A percentile compares a stretch with the other conserved stretches of the same genome.
These are phyloP conservation scores for Drosophila robusta DNA, from an alignment of 2,888 invertebrate species.

Conservation along the genomic window DNA sequence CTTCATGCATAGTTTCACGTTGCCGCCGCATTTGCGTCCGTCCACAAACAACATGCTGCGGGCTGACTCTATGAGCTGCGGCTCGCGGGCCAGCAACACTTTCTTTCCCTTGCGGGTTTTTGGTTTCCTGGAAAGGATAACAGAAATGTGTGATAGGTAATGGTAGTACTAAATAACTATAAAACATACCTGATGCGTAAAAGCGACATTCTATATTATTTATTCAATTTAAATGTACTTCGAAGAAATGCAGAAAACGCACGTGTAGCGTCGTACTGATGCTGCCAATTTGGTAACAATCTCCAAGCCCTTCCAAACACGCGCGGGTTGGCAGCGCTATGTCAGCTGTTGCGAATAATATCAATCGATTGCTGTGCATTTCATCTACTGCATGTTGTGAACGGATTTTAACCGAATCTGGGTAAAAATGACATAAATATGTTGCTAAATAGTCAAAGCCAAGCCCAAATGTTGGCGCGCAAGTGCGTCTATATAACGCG, in stretches of 20 bases:
- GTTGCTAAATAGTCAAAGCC: slow-evolving; percentile 56
- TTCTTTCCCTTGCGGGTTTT: slow-evolving; percentile 95
- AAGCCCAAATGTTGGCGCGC: slow-evolving; percentile 38
- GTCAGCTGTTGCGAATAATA: slow-evolving; percentile 18
- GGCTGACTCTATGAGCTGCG: slow-evolving; percentile 94
- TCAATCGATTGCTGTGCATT: slow-evolving; percentile 13
- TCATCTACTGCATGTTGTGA: slow-evolving; percentile 35
- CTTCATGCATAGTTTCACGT: slow-evolving; percentile 90
- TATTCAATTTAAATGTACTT: slow-evolving; percentile 14
- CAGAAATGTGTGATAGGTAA: slow-evolving; percentile 62
- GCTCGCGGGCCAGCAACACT: slow-evolving; percentile 91
- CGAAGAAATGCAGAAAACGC: slow-evolving; percentile 30
- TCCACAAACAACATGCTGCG: slow-evolving; percentile 94
- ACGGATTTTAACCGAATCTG: neutral
- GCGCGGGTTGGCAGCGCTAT: slow-evolving; percentile 28
- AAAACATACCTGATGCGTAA: slow-evolving; percentile 82
- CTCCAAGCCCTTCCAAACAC: neutral
- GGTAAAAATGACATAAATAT: slow-evolving; percentile 48
- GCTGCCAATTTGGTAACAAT: slow-evolving; percentile 13
- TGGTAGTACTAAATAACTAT: neutral
- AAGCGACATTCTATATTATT: slow-evolving; percentile 78
- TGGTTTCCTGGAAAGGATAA: slow-evolving; percentile 89
- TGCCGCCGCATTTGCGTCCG: slow-evolving; percentile 92
- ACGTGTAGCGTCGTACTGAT: slow-evolving; percentile 59
- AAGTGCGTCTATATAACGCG: slow-evolving; percentile 29